Percentiles rank a stretch among this genome's conserved stretches.
Evolutionary conservation across 1,140 invertebrate species (phyloP).

Genomic region (Nebria ingens): DNA sequence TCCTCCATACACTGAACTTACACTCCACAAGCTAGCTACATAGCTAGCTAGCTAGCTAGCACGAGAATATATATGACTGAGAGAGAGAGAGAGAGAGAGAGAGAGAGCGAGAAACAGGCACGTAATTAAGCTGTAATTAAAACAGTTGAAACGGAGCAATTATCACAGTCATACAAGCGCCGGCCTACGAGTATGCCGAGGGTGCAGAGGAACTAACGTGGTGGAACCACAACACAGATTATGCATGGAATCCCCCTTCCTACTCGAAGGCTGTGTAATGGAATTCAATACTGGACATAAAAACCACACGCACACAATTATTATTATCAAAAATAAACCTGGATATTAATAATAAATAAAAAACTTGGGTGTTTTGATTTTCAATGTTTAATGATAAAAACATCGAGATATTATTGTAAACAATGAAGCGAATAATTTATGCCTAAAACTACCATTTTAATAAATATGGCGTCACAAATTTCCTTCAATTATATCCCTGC

Average conservation of each 20-base stretch:
- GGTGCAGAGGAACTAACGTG: neutral
- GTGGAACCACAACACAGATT: neutral
- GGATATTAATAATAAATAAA: no score
- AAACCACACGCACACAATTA: no score
- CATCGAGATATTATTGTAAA: no score
- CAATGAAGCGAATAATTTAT: neutral
- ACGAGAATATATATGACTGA: no score
- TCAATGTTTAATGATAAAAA: no score
- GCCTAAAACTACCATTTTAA: neutral
- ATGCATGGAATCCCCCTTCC: neutral
- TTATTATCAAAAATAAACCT: no score
- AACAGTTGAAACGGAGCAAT: slow-evolving; percentile 8
- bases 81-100: no score
- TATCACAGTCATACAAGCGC: slow-evolving; percentile 1
- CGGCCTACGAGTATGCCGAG: neutral
- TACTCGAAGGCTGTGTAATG: no score
- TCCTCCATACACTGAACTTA: neutral
- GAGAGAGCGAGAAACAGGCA: no score
- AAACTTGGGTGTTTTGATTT: no score
- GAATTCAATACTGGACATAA: no score
- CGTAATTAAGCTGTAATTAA: slow-evolving; percentile 7
- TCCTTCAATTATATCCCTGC: neutral
- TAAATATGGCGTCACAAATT: neutral
- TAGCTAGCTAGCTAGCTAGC: no score
- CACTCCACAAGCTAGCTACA: neutral